Evolutionary conservation across 64 coral and sea anemone genomes (phyloP), one percentile per base, ranked within the genome.

Genomic region (Dendrophyllia cribrosa): DNA sequence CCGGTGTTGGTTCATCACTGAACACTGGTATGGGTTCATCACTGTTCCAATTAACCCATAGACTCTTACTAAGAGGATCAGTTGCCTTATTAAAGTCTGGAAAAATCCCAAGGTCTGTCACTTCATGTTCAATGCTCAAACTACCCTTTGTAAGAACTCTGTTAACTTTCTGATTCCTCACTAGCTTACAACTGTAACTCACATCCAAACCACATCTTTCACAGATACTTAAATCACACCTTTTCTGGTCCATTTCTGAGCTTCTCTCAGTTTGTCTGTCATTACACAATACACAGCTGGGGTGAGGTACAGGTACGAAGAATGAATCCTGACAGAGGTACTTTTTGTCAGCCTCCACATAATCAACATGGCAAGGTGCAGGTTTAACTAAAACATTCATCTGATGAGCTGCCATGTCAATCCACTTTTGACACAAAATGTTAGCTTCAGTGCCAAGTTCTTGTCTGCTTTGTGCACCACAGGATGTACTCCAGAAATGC

Each of bases 21-120:
- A 49, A 65, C 43, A 96, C 65, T 19, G 91, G 83, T 49, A 60
- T 88, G 9, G 86, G 55, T 46, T 83, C 79, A 51, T 88, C 61
- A 60, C 62, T 83, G n/a, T 55, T 51, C 97, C 97, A 99, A 24
- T 99, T 99, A 20, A 79, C 72, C 10, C 87, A 51, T 9, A 99
- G 84, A 58, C 66, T 74, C 46, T 91, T 91, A 72, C 97, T 95
- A 4, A 99, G 49, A 70, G 91, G 94, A 61, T 99, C 94, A 82
- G 68, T 86, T 25, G 72, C 91, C 0, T 75, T 88, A 3, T 78
- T 64, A 5, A 72, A 60, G n/a, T 74, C 92, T 67, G 78, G 63
- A 83, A 67, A 20, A 76, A 94, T 79, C 23, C 50, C 51, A 25
- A 94, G 19, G 0, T 82, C 43, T 53, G 58, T 50, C 17, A 83